Conservation (phyloP, 2,797 vertebrate genomes). For the Gorsachius magnificus region DNA sequence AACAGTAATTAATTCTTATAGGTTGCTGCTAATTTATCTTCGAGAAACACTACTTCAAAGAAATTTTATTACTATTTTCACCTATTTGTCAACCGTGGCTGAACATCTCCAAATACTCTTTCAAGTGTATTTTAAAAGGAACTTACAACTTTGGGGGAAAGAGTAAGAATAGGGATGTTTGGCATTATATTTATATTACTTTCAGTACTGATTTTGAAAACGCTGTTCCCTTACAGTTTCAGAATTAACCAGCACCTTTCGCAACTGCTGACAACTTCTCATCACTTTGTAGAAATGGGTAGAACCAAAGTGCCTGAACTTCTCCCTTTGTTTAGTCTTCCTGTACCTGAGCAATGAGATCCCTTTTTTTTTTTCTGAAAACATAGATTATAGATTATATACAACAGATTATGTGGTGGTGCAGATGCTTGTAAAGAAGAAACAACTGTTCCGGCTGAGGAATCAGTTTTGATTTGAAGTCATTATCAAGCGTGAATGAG, state of each 20-base stretch:
- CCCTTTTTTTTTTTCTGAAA: not conserved
- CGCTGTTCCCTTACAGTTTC: not conserved
- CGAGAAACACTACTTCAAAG: not conserved
- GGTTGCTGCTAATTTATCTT: not conserved
- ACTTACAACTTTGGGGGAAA: not conserved
- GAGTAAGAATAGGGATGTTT: not conserved
- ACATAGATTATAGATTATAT: not conserved
- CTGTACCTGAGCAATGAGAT: not conserved
- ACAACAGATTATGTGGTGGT: not conserved
- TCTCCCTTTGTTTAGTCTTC: not conserved
- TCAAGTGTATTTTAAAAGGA: not conserved
- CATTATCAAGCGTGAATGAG: not conserved
- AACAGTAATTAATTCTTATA: not conserved
- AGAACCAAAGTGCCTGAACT: not conserved
- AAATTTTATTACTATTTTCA: not conserved
- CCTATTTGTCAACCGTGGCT: accelerated
- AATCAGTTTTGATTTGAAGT: not conserved
- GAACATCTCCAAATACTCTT: not conserved
- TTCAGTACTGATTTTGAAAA: not conserved
- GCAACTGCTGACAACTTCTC: not conserved
- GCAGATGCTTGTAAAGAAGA: not conserved
- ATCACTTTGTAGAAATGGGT: not conserved
- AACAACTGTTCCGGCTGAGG: not conserved
- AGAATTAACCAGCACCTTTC: not conserved
- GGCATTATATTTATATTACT: not conserved